These are phyloP conservation scores for Penelope pileata DNA, from an alignment of 2,113 vertebrate species.

Conservation along the genomic window DNA sequence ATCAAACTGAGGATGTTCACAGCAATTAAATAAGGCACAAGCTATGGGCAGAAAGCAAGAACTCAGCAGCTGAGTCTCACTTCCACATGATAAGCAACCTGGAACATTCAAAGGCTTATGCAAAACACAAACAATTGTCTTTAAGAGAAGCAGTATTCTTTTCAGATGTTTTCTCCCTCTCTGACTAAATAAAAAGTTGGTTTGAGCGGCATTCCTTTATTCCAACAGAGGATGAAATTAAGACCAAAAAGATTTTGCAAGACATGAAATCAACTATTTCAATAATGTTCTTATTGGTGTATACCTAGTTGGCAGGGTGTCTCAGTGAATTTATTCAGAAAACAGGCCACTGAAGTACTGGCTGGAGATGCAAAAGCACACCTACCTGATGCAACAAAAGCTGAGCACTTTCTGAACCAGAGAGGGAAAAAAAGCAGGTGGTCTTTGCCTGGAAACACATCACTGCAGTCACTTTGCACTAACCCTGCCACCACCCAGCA, in stretches of 20 bases:
- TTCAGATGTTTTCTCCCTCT: neutral
- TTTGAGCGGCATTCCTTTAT: neutral
- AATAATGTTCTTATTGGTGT: neutral
- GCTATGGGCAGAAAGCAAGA: neutral
- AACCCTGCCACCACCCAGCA: neutral
- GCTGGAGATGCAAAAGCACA: neutral
- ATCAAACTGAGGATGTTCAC: neutral
- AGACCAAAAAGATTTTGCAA: neutral
- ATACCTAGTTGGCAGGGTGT: no score
- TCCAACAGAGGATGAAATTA: neutral
- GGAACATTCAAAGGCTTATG: neutral
- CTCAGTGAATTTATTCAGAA: neutral
- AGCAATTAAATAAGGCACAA: neutral
- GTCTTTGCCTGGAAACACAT: no score
- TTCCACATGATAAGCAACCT: neutral
- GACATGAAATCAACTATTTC: neutral
- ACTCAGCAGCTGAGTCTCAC: neutral
- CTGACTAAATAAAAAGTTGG: neutral
- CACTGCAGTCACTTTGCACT: neutral
- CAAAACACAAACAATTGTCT: neutral
- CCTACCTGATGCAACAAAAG: neutral
- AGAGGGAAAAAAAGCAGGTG: fast-evolving
- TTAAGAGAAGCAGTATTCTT: neutral
- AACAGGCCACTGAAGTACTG: neutral
- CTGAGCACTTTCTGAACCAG: neutral